Percentiles rank a stretch among this genome's conserved stretches.
Conservation (phyloP, 2,888 invertebrate genomes). For the Adineta ricciae region DNA sequence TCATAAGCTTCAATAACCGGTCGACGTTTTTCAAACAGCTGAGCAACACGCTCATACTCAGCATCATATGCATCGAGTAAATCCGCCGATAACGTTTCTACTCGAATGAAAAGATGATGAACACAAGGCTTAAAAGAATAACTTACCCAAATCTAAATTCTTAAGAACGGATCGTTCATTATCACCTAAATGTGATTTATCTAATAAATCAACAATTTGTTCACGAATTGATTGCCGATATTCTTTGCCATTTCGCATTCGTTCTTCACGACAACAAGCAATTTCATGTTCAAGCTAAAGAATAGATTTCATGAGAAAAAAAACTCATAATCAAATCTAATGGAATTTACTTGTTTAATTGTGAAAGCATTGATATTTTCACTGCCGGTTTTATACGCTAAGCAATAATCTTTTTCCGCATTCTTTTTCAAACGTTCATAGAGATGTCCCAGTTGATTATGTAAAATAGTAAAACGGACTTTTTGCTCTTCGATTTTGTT, state of each 20-base stretch:
- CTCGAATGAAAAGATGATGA: not conserved
- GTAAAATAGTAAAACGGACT: not conserved
- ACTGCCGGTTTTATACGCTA: not conserved
- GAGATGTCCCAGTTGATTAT: not conserved
- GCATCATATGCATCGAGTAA: not conserved
- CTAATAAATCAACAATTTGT: not conserved
- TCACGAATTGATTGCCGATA: not conserved
- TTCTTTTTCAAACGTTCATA: not conserved
- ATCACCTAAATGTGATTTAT: not conserved
- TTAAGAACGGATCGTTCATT: not conserved
- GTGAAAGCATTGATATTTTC: not conserved
- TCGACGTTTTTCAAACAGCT: not conserved
- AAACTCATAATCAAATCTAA: not conserved
- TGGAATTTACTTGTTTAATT: not conserved
- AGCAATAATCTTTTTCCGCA: not conserved
- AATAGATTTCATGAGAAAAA: not conserved
- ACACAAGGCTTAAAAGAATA: no score
- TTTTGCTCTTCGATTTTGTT: not conserved
- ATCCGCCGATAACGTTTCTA: not conserved
- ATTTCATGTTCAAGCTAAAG: constrained; percentile 1
- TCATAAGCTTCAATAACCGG: not conserved
- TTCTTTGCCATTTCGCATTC: constrained; percentile 3
- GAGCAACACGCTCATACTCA: not conserved
- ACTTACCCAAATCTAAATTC: not conserved
- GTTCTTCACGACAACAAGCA: not conserved